A percentile compares a stretch with the other conserved stretches of the same genome.
These are phyloP conservation scores for Ganaspis sp. DNA, from an alignment of 1,140 invertebrate genomes.

Conservation along the genomic window DNA sequence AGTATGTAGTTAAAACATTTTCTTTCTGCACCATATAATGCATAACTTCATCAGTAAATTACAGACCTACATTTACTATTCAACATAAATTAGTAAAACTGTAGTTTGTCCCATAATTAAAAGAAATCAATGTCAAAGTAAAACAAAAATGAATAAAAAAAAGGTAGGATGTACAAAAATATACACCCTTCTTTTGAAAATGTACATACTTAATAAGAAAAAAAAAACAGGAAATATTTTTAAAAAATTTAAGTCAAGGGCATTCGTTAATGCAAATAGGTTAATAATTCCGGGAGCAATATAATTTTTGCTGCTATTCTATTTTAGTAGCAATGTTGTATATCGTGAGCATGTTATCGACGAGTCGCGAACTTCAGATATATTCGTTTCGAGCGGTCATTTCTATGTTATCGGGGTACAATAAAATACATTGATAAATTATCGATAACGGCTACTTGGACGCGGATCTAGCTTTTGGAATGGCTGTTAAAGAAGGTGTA, in stretches of 20 bases:
- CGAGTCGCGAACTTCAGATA: neutral
- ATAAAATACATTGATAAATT: conserved; percentile 39
- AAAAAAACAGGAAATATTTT: neutral
- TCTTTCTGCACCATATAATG: too few species aligned
- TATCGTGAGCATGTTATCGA: neutral
- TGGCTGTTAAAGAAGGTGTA: neutral
- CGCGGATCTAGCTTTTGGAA: neutral
- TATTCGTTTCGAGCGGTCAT: conserved; percentile 1
- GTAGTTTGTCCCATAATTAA: too few species aligned
- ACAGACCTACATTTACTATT: too few species aligned
- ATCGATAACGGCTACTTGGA: conserved; percentile 23
- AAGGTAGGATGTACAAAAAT: too few species aligned
- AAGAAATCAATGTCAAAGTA: too few species aligned
- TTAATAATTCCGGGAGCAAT: neutral
- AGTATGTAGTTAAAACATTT: too few species aligned
- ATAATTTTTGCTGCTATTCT: neutral
- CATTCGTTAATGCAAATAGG: neutral
- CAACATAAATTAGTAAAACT: too few species aligned
- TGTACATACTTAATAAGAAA: too few species aligned
- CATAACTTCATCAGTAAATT: too few species aligned
- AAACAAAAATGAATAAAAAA: too few species aligned
- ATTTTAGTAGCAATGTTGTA: neutral
- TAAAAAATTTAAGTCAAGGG: neutral
- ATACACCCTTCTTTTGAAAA: too few species aligned
- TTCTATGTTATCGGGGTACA: conserved; percentile 27